Percentiles rank a stretch among this genome's conserved stretches.
Conservation (phyloP, 2,888 invertebrate genomes). For the Acrobasis consociella region DNA sequence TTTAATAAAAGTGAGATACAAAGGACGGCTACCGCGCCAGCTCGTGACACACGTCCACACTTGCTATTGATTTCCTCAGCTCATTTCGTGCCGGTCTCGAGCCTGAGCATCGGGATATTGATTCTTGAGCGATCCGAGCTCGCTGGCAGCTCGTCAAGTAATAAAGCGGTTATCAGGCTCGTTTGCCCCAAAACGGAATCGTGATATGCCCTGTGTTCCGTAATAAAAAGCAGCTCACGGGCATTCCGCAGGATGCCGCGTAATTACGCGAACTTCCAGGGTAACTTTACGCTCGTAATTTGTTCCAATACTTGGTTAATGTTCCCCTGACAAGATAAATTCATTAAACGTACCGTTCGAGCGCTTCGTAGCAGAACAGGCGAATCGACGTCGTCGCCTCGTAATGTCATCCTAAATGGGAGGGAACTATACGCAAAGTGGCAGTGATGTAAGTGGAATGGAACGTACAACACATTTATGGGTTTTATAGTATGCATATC, state of each 20-base stretch:
- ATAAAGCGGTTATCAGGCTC: constrained; percentile 74
- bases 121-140: constrained; percentile 49
- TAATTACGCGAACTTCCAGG: constrained; percentile 70
- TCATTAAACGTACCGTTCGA: constrained; percentile 70
- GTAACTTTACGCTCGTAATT: constrained; percentile 75
- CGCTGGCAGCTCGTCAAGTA: constrained; percentile 68
- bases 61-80: constrained; percentile 46
- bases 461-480: not conserved
- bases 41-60: constrained; percentile 45
- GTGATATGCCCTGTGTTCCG: constrained; percentile 56
- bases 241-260: constrained; percentile 58
- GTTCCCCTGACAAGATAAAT: constrained; percentile 77
- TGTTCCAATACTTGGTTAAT: constrained; percentile 76
- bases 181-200: constrained; percentile 66
- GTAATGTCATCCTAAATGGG: constrained; percentile 54
- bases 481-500: too few species aligned
- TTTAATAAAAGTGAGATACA: constrained; percentile 54
- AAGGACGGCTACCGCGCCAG: constrained; percentile 28
- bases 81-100: constrained; percentile 43
- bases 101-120: constrained; percentile 50
- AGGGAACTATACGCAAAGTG: constrained; percentile 43
- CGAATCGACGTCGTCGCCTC: constrained; percentile 46
- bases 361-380: constrained; percentile 46
- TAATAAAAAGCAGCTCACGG: constrained; percentile 57
- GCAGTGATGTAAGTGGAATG: constrained; percentile 27